Percentiles rank a stretch among this genome's conserved stretches.
Conservation (phyloP, 2,888 invertebrate genomes). For the Callosobruchus maculatus region DNA sequence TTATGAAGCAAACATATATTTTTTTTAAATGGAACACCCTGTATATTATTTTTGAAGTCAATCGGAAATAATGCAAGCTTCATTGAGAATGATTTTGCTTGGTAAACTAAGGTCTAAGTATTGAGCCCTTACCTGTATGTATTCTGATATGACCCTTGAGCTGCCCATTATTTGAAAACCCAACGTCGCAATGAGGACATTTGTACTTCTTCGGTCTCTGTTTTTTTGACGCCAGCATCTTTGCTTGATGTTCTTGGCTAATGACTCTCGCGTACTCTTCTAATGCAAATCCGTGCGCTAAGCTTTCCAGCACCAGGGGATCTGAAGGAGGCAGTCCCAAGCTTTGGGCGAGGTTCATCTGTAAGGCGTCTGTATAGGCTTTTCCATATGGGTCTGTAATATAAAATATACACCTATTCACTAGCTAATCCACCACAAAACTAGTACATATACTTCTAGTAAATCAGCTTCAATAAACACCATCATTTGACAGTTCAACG, state of each 20-base stretch:
- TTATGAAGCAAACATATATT: too few relatives aligned
- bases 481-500: too few relatives aligned
- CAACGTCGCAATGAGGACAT: slow-evolving; percentile 85
- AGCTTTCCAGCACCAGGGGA: slow-evolving; percentile 40
- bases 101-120: too few relatives aligned
- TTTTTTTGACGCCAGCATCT: slow-evolving; percentile 65
- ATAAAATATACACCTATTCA: too few relatives aligned
- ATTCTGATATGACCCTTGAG: slow-evolving; percentile 88
- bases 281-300: slow-evolving; percentile 54
- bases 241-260: slow-evolving; percentile 68
- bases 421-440: too few relatives aligned
- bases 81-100: too few relatives aligned
- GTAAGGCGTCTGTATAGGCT: slow-evolving; percentile 23
- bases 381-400: background rate
- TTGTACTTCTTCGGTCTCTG: slow-evolving; percentile 88
- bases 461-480: too few relatives aligned
- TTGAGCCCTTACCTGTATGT: slow-evolving; percentile 67
- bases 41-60: too few relatives aligned
- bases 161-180: slow-evolving; percentile 92
- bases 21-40: too few relatives aligned
- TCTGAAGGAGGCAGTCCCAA: slow-evolving; percentile 35
- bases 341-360: slow-evolving; percentile 28
- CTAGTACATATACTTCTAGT: too few relatives aligned
- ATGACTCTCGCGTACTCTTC: slow-evolving; percentile 70
- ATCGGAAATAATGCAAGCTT: too few relatives aligned